Conservation (phyloP, 2,888 invertebrate species). For the Neoitamus cyanurus region DNA sequence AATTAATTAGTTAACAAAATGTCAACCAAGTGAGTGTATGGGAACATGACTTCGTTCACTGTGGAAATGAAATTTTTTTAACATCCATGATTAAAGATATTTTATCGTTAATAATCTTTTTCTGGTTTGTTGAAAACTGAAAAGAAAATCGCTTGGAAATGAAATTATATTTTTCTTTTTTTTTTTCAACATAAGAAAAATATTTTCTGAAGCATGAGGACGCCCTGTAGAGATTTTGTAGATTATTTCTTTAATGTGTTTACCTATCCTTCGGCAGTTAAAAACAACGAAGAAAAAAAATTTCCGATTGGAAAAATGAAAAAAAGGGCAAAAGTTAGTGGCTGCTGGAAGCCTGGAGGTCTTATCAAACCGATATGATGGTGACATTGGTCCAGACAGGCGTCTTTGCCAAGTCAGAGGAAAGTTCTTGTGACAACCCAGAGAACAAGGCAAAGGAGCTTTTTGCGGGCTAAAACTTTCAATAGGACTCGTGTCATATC, state of each 20-base stretch:
- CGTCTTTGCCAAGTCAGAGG: not conserved
- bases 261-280: not conserved
- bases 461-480: not conserved
- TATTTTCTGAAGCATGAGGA: too few species aligned
- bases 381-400: not conserved
- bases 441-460: not conserved
- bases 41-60: too few species aligned
- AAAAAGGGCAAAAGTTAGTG: not conserved
- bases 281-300: not conserved
- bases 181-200: too few species aligned
- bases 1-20: too few species aligned
- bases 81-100: too few species aligned
- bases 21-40: too few species aligned
- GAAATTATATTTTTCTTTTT: too few species aligned
- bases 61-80: too few species aligned
- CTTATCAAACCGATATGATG: not conserved
- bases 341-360: not conserved
- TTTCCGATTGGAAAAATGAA: not conserved
- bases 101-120: too few species aligned
- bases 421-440: not conserved
- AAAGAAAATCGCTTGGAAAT: too few species aligned
- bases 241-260: not conserved
- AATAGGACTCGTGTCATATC: not conserved
- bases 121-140: too few species aligned
- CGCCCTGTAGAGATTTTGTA: too few species aligned